Percentiles rank a stretch among this genome's conserved stretches.
phyloP scores from a whole-genome alignment of 2,888 invertebrate genomes.

The Pseudococcus longispinus region DNA sequence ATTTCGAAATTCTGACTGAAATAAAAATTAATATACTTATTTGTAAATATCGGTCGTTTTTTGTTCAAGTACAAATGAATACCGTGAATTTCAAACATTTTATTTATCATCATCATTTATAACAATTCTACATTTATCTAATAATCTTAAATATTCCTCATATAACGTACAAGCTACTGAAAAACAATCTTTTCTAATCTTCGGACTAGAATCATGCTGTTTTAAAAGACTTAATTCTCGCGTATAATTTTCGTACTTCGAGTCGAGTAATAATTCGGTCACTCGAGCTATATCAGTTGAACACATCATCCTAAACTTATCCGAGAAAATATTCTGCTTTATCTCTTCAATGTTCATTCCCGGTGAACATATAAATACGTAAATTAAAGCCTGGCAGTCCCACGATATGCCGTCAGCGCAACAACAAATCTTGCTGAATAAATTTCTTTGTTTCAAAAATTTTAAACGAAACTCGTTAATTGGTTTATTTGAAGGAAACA shows the following conservation, averaged over 20 bases:
- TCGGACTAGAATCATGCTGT: not conserved
- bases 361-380: conserved; percentile 59
- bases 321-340: conserved; percentile 57
- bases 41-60: not conserved
- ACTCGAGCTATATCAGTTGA: not conserved
- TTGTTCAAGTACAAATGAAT: not conserved
- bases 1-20: too few species aligned
- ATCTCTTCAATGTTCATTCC: conserved; percentile 58
- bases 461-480: conserved; percentile 64
- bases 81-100: not conserved
- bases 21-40: too few species aligned
- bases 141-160: conserved; percentile 59
- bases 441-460: conserved; percentile 71
- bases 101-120: conserved; percentile 14
- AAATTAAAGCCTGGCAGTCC: conserved; percentile 60
- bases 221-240: not conserved
- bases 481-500: conserved; percentile 57
- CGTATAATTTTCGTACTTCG: not conserved
- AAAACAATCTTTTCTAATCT: conserved; percentile 57
- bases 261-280: not conserved
- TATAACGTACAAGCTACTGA: conserved; percentile 58
- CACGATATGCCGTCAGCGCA: conserved; percentile 60
- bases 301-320: conserved; percentile 37
- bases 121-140: conserved; percentile 57
- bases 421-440: conserved; percentile 62